Evolutionary conservation across 2,113 vertebrate genomes (phyloP).

Genomic region (Dunckerocampus dactyliophorus): DNA sequence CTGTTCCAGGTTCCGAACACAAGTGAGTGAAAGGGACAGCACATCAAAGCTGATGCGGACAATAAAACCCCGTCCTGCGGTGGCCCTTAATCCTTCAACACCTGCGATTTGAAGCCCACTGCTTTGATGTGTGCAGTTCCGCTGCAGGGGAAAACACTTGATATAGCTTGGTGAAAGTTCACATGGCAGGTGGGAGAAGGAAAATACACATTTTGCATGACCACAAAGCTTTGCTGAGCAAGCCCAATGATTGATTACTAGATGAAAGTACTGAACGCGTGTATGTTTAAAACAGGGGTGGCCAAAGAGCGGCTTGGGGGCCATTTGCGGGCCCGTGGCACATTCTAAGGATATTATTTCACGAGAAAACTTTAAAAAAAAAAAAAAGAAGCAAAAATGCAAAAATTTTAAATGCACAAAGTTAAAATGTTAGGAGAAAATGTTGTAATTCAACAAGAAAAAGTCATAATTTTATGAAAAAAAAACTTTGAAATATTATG

Average conservation of each 20-base stretch:
- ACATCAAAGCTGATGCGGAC: constrained; percentile 71
- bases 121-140: constrained; percentile 66
- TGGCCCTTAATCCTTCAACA: constrained; percentile 74
- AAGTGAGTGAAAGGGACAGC: constrained; percentile 53
- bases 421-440: too few relatives aligned
- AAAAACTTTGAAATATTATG: too few relatives aligned
- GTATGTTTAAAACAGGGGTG: too few relatives aligned
- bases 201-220: neutral
- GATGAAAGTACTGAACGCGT: neutral
- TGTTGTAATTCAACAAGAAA: too few relatives aligned
- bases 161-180: constrained; percentile 33
- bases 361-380: too few relatives aligned
- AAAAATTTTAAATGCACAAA: too few relatives aligned
- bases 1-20: constrained; percentile 43
- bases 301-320: too few relatives aligned
- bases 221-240: constrained; percentile 24
- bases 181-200: constrained; percentile 11
- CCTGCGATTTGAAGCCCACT: constrained; percentile 68
- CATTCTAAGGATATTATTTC: too few relatives aligned
- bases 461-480: too few relatives aligned
- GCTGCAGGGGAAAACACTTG: constrained; percentile 44
- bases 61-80: constrained; percentile 59
- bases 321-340: too few relatives aligned
- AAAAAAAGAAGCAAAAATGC: too few relatives aligned
- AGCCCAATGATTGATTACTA: constrained; percentile 29